Evolutionary conservation across 2,113 vertebrate species (phyloP).

Genomic region (Pangasianodon gigas): DNA sequence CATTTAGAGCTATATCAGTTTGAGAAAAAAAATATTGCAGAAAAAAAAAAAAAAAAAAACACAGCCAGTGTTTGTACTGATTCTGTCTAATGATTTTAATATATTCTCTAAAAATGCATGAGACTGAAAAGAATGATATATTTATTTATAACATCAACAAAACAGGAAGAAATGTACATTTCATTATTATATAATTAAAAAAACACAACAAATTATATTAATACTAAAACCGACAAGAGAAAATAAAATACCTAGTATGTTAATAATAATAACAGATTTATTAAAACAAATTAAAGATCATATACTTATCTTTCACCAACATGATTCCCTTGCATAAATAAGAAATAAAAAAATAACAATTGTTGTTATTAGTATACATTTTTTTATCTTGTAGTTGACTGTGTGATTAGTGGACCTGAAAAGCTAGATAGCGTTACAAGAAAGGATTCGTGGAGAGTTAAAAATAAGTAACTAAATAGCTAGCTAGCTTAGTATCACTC

Average conservation of each 20-base stretch:
- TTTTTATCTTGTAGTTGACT: neutral
- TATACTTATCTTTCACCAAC: neutral
- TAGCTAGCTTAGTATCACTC: neutral
- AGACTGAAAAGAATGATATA: neutral
- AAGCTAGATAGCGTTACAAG: neutral
- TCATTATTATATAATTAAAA: neutral
- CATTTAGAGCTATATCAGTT: too few relatives aligned
- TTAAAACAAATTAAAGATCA: neutral
- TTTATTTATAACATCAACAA: neutral
- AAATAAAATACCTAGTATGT: neutral
- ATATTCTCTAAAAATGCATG: neutral
- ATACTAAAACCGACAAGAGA: neutral
- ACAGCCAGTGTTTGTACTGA: neutral
- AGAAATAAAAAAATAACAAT: neutral
- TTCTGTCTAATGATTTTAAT: neutral
- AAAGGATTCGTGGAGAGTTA: neutral
- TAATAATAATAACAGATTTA: neutral
- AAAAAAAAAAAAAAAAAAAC: neutral
- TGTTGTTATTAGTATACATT: neutral
- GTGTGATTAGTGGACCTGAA: neutral
- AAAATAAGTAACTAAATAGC: neutral
- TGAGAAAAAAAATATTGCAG: too few relatives aligned
- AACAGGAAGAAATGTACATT: neutral
- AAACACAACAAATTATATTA: neutral
- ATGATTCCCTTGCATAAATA: constrained; percentile 9